Evolutionary conservation across 2,888 invertebrate species (phyloP).

Genomic region (Drosophila anomelani): DNA sequence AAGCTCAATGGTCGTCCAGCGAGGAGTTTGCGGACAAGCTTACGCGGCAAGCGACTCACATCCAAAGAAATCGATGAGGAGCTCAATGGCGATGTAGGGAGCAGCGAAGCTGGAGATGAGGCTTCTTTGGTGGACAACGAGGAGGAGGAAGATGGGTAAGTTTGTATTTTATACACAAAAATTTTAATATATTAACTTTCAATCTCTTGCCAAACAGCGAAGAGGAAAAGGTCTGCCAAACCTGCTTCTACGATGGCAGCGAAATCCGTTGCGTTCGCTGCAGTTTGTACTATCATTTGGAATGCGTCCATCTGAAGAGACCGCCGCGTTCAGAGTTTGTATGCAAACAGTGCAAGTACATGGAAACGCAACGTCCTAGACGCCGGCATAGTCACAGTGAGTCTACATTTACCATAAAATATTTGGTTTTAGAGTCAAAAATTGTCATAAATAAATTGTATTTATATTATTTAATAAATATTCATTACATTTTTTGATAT

Average conservation of each 20-base stretch:
- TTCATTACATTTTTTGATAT: too few species aligned
- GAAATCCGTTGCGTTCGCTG: conserved; percentile 80
- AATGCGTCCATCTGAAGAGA: conserved; percentile 88
- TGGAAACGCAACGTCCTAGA: conserved; percentile 63
- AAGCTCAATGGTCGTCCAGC: conserved; percentile 41
- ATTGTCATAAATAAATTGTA: too few species aligned
- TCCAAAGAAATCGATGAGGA: conserved; percentile 83
- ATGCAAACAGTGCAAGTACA: conserved; percentile 86
- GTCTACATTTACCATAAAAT: not conserved
- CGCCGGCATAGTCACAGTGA: conserved; percentile 61
- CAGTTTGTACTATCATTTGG: conserved; percentile 88
- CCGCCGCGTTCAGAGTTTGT: conserved; percentile 88
- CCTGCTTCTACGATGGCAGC: conserved; percentile 80
- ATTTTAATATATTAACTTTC: not conserved
- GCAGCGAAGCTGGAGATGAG: conserved; percentile 50
- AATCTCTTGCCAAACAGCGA: conserved; percentile 48
- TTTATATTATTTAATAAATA: too few species aligned
- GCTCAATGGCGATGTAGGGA: conserved; percentile 55
- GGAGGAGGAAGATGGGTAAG: conserved; percentile 46
- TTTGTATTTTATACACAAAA: not conserved
- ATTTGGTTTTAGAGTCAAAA: not conserved
- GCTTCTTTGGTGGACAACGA: conserved; percentile 59
- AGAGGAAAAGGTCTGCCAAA: conserved; percentile 77
- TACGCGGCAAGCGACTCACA: conserved; percentile 80
- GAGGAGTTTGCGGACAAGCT: conserved; percentile 38